Base-by-base conservation (phyloP, 2,888 invertebrate species). In the Peribatodes rhomboidaria region DNA sequence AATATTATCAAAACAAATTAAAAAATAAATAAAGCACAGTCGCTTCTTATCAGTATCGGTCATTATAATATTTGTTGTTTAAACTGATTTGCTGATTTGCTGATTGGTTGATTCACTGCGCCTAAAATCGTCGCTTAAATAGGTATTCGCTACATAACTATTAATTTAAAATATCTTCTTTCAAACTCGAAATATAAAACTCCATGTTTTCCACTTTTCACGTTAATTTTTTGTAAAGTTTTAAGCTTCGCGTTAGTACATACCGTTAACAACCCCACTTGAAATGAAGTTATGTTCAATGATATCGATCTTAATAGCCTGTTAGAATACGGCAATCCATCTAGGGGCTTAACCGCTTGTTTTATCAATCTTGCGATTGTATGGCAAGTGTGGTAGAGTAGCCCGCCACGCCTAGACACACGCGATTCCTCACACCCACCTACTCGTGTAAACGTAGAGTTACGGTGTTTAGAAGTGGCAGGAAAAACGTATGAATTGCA, bases 331-430 rank as follows among this genome's bases (percentile, higher is more conserved):
- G 74, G 72, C 74, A 75, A 75, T 77, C 72, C 79, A 77, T 81
- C 77, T 75, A 70, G 65, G 70, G 72, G 75, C 69, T 76, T 69
- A 74, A 76, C 62, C 76, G 77, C 78, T 76, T 78, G 80, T 80
- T 83, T 83, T 86, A 86, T 84, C 85, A 84, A 82, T 82, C 81
- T 82, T 76, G 76, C 80, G 79, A 85, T 86, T 83, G 78, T 80
- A 71, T 73, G 71, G 74, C 76, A 75, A 67, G 72, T 72, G 64
- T 72, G 61, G 73, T 63, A 42, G 55, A 67, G 67, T 55, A 41
- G 68, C 65, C 50, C 16, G 69, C 78, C 78, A 72, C 83, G 81
- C 82, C 84, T 74, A 61, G 61, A 69, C 65, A 73, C 83, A 82
- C 83, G 83, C 82, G 73, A 82, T 72, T 68, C 72, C 71, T 71